Base-by-base conservation (phyloP, 2,113 vertebrate genomes). In the Proteles cristata region DNA sequence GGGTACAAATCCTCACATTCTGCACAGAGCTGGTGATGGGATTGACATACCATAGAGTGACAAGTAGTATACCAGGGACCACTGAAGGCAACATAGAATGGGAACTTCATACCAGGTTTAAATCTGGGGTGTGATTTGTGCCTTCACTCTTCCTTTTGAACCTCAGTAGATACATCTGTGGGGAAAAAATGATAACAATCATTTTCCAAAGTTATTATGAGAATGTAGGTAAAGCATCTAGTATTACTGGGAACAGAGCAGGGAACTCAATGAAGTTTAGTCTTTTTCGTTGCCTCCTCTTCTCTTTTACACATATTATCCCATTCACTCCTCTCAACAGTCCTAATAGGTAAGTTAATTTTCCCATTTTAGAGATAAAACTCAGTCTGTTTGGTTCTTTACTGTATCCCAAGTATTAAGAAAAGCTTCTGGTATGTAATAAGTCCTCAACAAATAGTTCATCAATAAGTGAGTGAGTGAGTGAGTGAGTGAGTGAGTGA, bases 291-390 rank as follows among this genome's bases (percentile, higher is more conserved):
- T 87, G n/a, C 31, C 45, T 68, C 26, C 55, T 73, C 61, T 4
- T 91, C 71, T 88, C 25, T 81, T 94, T 71, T 88, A 79, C 31
- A 73, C 25, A 17, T 79, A 69, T 43, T 87, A 65, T 92, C 50
- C 92, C 14, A 87, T 71, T 93, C 61, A 50, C 4, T 88, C 21
- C 19, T 87, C 39, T 96, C 11, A 74, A 45, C 31, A 77, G 68
- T 45, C 50, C 53, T 89, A 79, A 89, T 85, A 93, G 9, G 58
- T 39, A 93, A 63, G 9, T 79, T 87, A 39, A 19, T n/a, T 89
- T 96, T 92, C 33, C 28, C 45, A 55, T 58, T 82, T 96, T 76
- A 87, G 15, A 88, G 21, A 80, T 86, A 93, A 93, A 95, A 92
- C 7, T 96, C n/a, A 76, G 3, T 77, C 55, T 61, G 12, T 71